Evolutionary conservation across 2,888 invertebrate genomes (phyloP).

Genomic region (Blastobasis lacticolella): DNA sequence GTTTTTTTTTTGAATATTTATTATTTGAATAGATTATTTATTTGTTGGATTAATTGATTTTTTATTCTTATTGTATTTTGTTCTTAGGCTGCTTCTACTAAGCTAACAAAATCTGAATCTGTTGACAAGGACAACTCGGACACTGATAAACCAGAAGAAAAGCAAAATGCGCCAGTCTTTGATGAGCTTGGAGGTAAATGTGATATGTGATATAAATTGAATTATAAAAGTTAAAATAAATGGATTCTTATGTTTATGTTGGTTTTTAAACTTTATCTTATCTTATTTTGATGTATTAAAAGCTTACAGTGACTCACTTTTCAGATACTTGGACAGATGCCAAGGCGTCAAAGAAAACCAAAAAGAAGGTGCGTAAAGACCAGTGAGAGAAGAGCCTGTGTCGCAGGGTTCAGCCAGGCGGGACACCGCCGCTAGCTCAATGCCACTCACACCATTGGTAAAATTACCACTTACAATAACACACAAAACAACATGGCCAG

Average conservation of each 20-base stretch:
- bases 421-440: conserved; percentile 57
- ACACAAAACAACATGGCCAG: background rate
- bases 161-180: conserved; percentile 45
- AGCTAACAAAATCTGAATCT: conserved; percentile 39
- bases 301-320: conserved; percentile 12
- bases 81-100: conserved; percentile 42
- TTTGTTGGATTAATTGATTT: background rate
- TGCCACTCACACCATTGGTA: conserved; percentile 52
- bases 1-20: background rate
- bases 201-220: conserved; percentile 1
- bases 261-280: no score
- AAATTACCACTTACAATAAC: conserved; percentile 34
- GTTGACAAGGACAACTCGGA: conserved; percentile 51
- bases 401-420: conserved; percentile 38
- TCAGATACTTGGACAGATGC: conserved; percentile 85
- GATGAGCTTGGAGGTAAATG: conserved; percentile 64
- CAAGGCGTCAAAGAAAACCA: conserved; percentile 81
- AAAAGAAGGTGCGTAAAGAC: conserved; percentile 85
- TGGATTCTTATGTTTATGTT: no score
- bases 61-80: conserved; percentile 8
- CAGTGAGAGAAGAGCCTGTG: conserved; percentile 68
- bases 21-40: background rate
- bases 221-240: background rate
- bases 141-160: conserved; percentile 52
- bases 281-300: background rate